phyloP scores from a whole-genome alignment of 2,113 vertebrate species.

The Raja brachyura region DNA sequence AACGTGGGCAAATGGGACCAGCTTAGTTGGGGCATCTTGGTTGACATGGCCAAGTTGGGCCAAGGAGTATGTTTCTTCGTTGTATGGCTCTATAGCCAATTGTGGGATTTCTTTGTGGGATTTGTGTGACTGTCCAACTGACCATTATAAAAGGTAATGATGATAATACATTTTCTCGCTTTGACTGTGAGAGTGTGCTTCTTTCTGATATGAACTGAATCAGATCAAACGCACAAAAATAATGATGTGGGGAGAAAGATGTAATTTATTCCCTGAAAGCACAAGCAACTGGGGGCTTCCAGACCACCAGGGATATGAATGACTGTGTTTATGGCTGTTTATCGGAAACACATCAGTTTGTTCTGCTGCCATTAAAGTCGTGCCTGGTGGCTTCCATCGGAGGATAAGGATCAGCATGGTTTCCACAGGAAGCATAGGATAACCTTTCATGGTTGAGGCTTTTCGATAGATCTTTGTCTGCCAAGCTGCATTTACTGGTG shows the following conservation, averaged over 20 bases:
- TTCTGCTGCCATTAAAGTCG: not conserved
- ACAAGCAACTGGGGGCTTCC: slow-evolving; percentile 36
- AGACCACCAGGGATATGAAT: slow-evolving; percentile 14
- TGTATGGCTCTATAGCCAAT: not conserved
- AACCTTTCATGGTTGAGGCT: too few relatives aligned
- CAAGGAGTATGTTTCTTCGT: too few relatives aligned
- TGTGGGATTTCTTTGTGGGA: not conserved
- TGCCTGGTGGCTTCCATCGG: not conserved
- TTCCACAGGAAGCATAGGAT: not conserved
- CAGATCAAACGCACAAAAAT: slow-evolving; percentile 47
- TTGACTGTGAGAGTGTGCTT: not conserved
- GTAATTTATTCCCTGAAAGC: slow-evolving; percentile 32
- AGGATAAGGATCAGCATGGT: not conserved
- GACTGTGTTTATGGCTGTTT: not conserved
- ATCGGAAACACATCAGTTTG: not conserved
- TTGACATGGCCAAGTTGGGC: too few relatives aligned
- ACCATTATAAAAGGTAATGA: not conserved
- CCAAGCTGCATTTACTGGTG: not conserved
- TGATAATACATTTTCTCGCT: slow-evolving; percentile 38
- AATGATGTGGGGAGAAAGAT: slow-evolving; percentile 45
- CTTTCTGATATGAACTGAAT: slow-evolving; percentile 39
- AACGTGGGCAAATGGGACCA: too few relatives aligned
- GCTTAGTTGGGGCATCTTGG: too few relatives aligned
- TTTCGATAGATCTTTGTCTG: not conserved
- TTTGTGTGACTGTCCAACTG: not conserved